Evolutionary conservation across 2,888 invertebrate species (phyloP).

Genomic region (Cephalotes varians): DNA sequence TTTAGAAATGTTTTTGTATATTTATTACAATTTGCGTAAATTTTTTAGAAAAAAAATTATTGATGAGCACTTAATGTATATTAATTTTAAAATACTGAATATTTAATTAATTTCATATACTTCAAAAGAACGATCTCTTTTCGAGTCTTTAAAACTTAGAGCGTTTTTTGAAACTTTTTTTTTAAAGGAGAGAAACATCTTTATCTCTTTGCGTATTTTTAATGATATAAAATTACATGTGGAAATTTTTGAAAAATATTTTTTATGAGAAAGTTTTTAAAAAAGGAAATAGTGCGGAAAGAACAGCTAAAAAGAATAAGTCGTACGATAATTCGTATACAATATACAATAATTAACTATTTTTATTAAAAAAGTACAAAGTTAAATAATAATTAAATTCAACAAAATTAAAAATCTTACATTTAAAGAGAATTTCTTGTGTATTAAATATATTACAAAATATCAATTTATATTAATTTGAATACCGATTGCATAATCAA

Average conservation of each 20-base stretch:
- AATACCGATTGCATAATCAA: background rate
- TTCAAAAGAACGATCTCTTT: background rate
- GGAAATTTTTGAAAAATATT: background rate
- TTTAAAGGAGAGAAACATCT: background rate
- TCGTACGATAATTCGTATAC: background rate
- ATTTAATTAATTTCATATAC: background rate
- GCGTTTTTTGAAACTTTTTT: background rate
- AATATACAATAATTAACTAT: background rate
- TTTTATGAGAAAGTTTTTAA: background rate
- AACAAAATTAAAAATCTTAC: background rate
- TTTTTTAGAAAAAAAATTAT: background rate
- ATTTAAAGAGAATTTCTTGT: background rate
- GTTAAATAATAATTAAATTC: background rate
- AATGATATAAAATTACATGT: background rate
- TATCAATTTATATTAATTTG: constrained; percentile 2
- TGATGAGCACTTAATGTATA: background rate
- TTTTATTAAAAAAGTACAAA: background rate
- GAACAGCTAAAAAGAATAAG: background rate
- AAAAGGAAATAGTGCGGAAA: background rate
- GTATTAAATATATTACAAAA: background rate
- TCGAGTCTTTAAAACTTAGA: background rate
- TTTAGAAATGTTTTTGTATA: background rate
- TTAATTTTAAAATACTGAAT: background rate
- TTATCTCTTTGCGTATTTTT: background rate
- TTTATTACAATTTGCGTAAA: background rate